These are phyloP conservation scores for Leptinotarsa juncta DNA, from an alignment of 2,888 invertebrate species.

Conservation along the genomic window DNA sequence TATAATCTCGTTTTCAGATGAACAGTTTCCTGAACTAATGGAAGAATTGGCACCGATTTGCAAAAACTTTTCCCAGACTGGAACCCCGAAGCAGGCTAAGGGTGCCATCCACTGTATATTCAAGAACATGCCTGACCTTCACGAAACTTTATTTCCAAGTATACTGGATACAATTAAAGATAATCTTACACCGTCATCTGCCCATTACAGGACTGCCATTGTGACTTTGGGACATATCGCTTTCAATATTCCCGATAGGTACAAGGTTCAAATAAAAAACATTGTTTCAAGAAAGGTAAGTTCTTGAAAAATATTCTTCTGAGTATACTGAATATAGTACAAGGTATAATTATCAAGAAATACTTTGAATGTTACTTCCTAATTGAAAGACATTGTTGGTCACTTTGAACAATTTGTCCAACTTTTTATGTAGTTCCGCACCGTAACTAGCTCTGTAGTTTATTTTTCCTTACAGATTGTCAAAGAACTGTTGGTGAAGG, in stretches of 20 bases:
- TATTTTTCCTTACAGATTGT: constrained; percentile 76
- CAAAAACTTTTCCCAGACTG: constrained; percentile 87
- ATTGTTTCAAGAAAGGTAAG: constrained; percentile 89
- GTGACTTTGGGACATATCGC: constrained; percentile 96
- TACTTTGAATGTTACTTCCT: too few relatives aligned
- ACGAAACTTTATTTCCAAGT: constrained; percentile 83
- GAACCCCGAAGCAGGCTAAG: constrained; percentile 95
- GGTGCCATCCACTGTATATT: constrained; percentile 94
- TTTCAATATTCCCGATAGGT: constrained; percentile 89
- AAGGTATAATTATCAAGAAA: background rate
- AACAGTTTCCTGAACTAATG: constrained; percentile 80
- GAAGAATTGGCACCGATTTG: constrained; percentile 86
- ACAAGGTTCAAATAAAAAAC: constrained; percentile 91
- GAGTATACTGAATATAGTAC: background rate
- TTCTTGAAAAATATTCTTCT: constrained; percentile 15
- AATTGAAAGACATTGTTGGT: too few relatives aligned
- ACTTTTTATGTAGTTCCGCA: background rate
- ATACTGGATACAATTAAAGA: constrained; percentile 84
- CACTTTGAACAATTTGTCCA: background rate
- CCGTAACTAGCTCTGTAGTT: background rate
- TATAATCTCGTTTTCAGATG: constrained; percentile 65
- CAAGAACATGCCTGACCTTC: constrained; percentile 80
- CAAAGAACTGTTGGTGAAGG: constrained; percentile 92
- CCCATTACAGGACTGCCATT: constrained; percentile 91
- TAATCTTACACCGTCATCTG: constrained; percentile 79